Conservation (phyloP, 2,797 vertebrate genomes). For the Clangula hyemalis region DNA sequence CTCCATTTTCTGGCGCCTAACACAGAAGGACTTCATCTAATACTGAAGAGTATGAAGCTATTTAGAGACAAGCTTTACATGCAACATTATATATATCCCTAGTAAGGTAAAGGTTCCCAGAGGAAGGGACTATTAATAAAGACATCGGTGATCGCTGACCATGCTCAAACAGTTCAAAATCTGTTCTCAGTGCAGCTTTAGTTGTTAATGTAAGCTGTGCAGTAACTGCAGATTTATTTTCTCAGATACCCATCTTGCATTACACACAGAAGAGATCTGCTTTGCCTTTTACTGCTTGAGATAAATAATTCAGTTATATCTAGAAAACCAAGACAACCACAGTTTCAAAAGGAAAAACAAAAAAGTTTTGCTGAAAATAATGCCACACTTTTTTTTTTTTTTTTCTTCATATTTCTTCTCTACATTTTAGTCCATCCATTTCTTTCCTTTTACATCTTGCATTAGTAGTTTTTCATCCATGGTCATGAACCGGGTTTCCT, state of each 20-base stretch:
- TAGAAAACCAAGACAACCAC: not conserved
- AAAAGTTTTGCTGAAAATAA: not conserved
- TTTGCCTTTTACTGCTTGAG: not conserved
- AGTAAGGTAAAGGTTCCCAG: not conserved
- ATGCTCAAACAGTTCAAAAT: not conserved
- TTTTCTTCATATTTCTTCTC: not conserved
- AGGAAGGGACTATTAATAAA: not conserved
- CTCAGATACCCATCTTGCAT: not conserved
- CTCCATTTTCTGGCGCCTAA: not conserved
- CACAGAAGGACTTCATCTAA: not conserved
- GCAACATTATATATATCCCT: not conserved
- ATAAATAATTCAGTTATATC: not conserved
- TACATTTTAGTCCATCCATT: not conserved
- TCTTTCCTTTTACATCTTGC: not conserved
- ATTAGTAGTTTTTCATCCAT: not conserved
- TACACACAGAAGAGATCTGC: not conserved
- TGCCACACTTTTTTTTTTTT: not conserved
- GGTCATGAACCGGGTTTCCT: not conserved
- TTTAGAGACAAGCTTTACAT: not conserved
- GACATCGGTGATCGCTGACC: not conserved
- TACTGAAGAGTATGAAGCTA: not conserved
- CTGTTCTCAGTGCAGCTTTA: not conserved
- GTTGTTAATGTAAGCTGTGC: not conserved
- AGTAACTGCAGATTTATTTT: not conserved
- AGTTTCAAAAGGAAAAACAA: not conserved